Evolutionary conservation across 2,113 vertebrate species (phyloP).

Genomic region (Equus przewalskii): DNA sequence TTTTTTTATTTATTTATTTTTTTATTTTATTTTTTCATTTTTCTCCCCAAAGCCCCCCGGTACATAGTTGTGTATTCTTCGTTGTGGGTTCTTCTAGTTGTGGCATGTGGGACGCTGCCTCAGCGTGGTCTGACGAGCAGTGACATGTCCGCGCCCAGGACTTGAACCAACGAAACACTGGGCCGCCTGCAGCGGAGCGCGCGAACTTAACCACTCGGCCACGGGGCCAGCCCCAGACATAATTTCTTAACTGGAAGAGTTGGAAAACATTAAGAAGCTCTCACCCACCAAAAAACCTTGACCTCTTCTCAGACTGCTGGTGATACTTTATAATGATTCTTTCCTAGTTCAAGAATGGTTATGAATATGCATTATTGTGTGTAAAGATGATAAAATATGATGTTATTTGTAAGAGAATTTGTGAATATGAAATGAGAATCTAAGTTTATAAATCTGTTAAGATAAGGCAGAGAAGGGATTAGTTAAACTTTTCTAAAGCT

Average conservation of each 20-base stretch:
- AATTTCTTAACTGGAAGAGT: constrained; percentile 8
- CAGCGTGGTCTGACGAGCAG: too few species aligned
- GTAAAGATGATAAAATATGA: neutral
- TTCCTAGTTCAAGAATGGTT: neutral
- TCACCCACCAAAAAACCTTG: neutral
- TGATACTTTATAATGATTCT: neutral
- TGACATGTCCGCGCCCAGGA: too few species aligned
- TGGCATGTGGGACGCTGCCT: too few species aligned
- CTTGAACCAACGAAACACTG: too few species aligned
- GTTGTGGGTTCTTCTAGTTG: too few species aligned
- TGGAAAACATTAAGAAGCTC: constrained; percentile 2
- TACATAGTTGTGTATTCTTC: too few species aligned
- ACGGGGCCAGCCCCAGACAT: neutral
- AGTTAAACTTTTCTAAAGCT: neutral
- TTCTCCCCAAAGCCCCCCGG: too few species aligned
- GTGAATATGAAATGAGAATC: neutral
- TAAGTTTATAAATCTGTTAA: neutral
- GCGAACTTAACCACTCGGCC: too few species aligned
- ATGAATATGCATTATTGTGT: neutral
- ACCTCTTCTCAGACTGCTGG: neutral
- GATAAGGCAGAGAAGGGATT: neutral
- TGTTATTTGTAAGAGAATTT: neutral
- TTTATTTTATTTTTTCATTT: too few species aligned
- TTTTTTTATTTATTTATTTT: neutral
- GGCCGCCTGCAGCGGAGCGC: too few species aligned